A percentile compares a stretch with the other conserved stretches of the same genome.
These are phyloP conservation scores for Ctenomys sociabilis DNA, from an alignment of 2,113 vertebrate species.

Conservation along the genomic window DNA sequence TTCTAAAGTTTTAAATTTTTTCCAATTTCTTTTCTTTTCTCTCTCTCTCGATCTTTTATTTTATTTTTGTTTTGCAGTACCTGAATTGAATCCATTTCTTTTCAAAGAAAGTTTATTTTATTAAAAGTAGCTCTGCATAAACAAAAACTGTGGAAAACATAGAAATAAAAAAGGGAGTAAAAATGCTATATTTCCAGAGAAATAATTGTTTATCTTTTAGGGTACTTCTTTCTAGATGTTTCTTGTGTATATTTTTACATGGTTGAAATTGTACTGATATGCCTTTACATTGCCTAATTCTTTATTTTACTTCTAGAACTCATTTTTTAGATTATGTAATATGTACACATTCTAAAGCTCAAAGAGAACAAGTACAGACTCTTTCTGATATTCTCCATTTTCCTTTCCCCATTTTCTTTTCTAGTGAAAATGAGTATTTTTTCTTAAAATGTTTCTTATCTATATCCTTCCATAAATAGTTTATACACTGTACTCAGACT, in stretches of 20 bases:
- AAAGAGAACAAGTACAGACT: neutral
- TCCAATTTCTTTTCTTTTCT: too few relatives aligned
- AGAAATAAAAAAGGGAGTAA: neutral
- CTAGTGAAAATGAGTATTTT: neutral
- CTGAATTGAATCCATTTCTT: too few relatives aligned
- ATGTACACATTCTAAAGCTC: slow-evolving; percentile 13
- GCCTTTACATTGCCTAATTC: neutral
- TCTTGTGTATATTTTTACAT: neutral
- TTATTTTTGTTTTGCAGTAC: too few relatives aligned
- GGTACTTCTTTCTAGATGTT: neutral
- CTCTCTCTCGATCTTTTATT: too few relatives aligned
- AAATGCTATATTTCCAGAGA: neutral
- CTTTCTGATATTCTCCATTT: neutral
- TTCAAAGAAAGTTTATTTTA: slow-evolving; percentile 19
- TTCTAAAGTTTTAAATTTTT: neutral
- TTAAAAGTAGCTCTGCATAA: neutral
- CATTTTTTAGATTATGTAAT: slow-evolving; percentile 1
- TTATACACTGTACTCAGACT: neutral
- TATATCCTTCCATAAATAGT: neutral
- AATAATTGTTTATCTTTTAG: slow-evolving; percentile 5
- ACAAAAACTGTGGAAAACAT: slow-evolving; percentile 25
- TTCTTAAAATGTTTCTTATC: neutral
- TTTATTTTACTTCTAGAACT: slow-evolving; percentile 3
- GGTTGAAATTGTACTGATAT: slow-evolving; percentile 11
- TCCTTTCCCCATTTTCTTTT: neutral